Conservation (phyloP, 2,888 invertebrate genomes). For the Ethmia dodecea region DNA sequence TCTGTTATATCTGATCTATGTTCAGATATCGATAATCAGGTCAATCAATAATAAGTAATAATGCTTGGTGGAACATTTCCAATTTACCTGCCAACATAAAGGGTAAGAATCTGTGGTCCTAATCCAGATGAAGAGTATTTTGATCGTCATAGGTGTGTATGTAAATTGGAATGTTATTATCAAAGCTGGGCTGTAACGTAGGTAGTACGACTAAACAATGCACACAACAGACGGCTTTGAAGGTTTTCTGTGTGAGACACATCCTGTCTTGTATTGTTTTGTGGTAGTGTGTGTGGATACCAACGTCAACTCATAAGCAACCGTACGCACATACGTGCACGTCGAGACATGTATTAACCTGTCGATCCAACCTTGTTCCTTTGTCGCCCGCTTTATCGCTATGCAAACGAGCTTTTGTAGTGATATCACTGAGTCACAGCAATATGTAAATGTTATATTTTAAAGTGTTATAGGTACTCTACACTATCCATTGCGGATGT, state of each 20-base stretch:
- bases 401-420: slow-evolving; percentile 52
- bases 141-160: too few relatives aligned
- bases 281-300: slow-evolving; percentile 21
- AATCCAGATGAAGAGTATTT: too few relatives aligned
- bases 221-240: slow-evolving; percentile 14
- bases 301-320: neutral
- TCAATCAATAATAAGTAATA: too few relatives aligned
- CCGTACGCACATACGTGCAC: slow-evolving; percentile 30
- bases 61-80: too few relatives aligned
- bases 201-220: slow-evolving; percentile 29
- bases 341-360: slow-evolving; percentile 58
- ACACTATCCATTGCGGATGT: slow-evolving; percentile 20
- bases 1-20: too few relatives aligned
- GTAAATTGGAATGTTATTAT: too few relatives aligned
- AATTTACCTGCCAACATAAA: too few relatives aligned
- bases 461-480: slow-evolving; percentile 16
- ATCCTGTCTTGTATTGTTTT: slow-evolving; percentile 29
- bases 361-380: slow-evolving; percentile 60
- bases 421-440: slow-evolving; percentile 47
- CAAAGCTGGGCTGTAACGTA: slow-evolving; percentile 16
- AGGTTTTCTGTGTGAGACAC: slow-evolving; percentile 25
- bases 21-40: too few relatives aligned
- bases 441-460: slow-evolving; percentile 28
- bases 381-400: slow-evolving; percentile 56
- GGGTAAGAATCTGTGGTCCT: too few relatives aligned